Evolutionary conservation across 2,113 vertebrate species (phyloP).

Genomic region (Sorex fumeus): DNA sequence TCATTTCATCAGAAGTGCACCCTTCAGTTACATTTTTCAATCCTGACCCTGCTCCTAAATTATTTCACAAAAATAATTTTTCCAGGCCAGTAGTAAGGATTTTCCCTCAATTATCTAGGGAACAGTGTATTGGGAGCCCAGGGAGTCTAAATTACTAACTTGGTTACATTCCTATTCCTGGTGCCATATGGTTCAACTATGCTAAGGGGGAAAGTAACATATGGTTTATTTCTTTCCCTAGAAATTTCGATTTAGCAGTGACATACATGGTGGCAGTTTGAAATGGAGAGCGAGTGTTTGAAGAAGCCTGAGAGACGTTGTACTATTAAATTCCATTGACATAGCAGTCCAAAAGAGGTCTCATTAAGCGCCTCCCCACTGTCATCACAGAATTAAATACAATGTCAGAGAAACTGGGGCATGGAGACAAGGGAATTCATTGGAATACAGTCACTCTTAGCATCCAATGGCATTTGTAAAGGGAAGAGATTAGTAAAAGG

Average conservation of each 20-base stretch:
- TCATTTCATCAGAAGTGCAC: background rate
- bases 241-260: slow-evolving; percentile 73
- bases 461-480: slow-evolving; percentile 38
- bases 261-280: slow-evolving; percentile 72
- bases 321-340: slow-evolving; percentile 65
- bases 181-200: slow-evolving; percentile 80
- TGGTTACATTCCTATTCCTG: slow-evolving; percentile 53
- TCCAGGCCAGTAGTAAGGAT: slow-evolving; percentile 43
- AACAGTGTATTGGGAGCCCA: slow-evolving; percentile 41
- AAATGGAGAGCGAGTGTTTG: slow-evolving; percentile 50
- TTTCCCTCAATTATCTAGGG: slow-evolving; percentile 66
- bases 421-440: slow-evolving; percentile 44
- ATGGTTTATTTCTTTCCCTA: slow-evolving; percentile 77
- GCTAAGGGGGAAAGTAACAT: slow-evolving; percentile 74
- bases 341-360: slow-evolving; percentile 18
- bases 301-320: slow-evolving; percentile 55
- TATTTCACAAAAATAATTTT: slow-evolving; percentile 64
- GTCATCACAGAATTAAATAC: background rate
- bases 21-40: background rate
- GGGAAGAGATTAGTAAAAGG: slow-evolving; percentile 50
- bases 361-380: slow-evolving; percentile 15
- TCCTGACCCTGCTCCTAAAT: background rate
- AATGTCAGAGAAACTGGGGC: slow-evolving; percentile 22
- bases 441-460: background rate
- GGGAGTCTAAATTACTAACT: slow-evolving; percentile 73